A percentile compares a stretch with the other conserved stretches of the same genome.
These are phyloP conservation scores for Centrocercus urophasianus DNA, from an alignment of 2,113 vertebrate genomes.

Conservation along the genomic window DNA sequence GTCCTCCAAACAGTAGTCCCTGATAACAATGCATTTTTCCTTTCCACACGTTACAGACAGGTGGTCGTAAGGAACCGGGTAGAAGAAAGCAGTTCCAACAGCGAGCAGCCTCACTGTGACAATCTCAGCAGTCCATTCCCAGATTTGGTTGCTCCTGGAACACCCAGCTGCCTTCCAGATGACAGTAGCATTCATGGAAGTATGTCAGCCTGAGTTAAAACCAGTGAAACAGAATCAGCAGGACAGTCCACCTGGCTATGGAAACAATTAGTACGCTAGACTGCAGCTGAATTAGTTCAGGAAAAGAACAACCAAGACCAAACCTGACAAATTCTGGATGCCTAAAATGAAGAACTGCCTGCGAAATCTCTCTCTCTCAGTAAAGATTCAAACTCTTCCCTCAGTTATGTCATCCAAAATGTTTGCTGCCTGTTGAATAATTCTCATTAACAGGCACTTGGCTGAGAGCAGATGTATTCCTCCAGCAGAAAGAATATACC, in stretches of 20 bases:
- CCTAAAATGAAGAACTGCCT: background rate
- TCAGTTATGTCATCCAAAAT: accelerated
- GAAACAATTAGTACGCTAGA: background rate
- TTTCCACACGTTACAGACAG: slow-evolving; percentile 8
- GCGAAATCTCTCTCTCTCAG: background rate
- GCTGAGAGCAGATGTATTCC: background rate
- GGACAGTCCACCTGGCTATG: background rate
- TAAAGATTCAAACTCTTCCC: background rate
- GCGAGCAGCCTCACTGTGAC: background rate
- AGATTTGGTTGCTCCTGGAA: background rate
- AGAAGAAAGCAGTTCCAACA: slow-evolving; percentile 1
- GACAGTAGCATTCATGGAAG: background rate
- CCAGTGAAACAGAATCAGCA: background rate
- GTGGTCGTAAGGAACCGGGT: background rate
- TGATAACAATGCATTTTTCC: background rate
- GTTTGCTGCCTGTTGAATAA: background rate
- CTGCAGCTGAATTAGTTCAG: background rate
- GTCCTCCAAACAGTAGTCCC: background rate
- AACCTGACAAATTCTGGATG: background rate
- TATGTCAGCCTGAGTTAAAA: background rate
- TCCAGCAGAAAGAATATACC: background rate
- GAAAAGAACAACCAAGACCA: background rate
- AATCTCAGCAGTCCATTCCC: background rate
- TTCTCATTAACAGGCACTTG: background rate
- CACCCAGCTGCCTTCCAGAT: background rate